Base-by-base conservation (phyloP, 2,797 vertebrate species). In the Rhynchonycteris naso region DNA sequence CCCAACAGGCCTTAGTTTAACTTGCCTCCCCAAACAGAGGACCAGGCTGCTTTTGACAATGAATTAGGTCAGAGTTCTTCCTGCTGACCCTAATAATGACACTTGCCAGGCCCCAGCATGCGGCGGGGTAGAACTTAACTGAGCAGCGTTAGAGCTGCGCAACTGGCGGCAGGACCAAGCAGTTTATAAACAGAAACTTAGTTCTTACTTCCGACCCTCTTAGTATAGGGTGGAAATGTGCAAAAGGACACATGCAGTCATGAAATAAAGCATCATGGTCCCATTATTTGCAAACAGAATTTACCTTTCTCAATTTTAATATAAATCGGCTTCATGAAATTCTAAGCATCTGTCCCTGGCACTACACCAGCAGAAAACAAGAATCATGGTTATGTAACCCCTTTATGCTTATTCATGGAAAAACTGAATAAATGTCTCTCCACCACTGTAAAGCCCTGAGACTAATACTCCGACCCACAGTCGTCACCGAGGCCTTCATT, bases 261-360 rank as follows among this genome's bases (percentile, higher is more conserved):
- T 15, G 28, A 71, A 68, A 38, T 16, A 59, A 79, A 22, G 26
- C n/a, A 52, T 30, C 69, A 50, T 2, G 85, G 61, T 61, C n/a
- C 85, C 30, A 47, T 68, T 50, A 68, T 65, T 28, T 35, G 19
- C 33, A 91, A 15, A n/a, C 0, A 65, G 63, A 58, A 28, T 24
- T 21, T 21, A 30, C 54, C 52, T 78, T 90, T 33, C 65, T 94
- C 26, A 68, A 15, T 43, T 71, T 66, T 65, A 80, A 90, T 38
- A 88, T 24, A 80, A 90, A 63, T 38, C 43, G 76, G 43, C 56
- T 88, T 63, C 58, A 93, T 90, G 66, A 94, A 91, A 91, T 58
- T 54, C 47, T 85, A 56, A 79, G 71, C 68, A 79, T 52, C 59
- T 87, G 24, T 47, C 85, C 7, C 68, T 28, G 15, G 87, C 21